Evolutionary conservation across 2,113 vertebrate species (phyloP).

Genomic region (Chaetura pelagica): DNA sequence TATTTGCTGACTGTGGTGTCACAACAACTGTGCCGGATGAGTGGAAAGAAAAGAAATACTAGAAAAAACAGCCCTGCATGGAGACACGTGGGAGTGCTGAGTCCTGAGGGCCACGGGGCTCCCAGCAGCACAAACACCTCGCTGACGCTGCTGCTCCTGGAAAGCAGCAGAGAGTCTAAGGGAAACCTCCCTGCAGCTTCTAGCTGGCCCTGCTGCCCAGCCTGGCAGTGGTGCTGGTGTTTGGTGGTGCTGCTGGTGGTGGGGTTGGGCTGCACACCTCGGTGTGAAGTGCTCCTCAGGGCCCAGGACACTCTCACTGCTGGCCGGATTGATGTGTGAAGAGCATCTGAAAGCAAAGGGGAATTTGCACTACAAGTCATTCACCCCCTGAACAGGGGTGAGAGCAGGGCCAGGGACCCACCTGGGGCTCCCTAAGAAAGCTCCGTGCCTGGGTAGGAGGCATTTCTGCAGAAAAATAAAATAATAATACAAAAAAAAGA

Average conservation of each 20-base stretch:
- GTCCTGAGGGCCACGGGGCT: background rate
- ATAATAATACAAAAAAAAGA: background rate
- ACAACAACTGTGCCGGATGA: constrained; percentile 55
- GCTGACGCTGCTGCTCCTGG: background rate
- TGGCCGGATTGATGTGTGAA: background rate
- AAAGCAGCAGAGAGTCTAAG: background rate
- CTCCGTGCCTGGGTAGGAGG: accelerated
- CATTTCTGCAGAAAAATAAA: background rate
- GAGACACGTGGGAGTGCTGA: background rate
- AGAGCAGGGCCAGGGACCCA: background rate
- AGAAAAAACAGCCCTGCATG: constrained; percentile 13
- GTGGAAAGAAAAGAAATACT: background rate
- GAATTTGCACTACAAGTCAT: background rate
- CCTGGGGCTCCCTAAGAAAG: background rate
- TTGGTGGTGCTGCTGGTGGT: accelerated
- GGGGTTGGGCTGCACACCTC: background rate
- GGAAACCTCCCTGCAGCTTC: background rate
- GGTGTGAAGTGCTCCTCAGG: background rate
- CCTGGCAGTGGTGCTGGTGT: background rate
- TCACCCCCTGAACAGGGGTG: background rate
- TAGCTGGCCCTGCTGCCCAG: accelerated
- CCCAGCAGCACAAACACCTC: background rate
- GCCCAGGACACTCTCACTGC: constrained; percentile 7
- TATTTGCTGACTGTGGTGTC: constrained; percentile 50
- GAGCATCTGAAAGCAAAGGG: background rate